Evolutionary conservation across 2,797 vertebrate species (phyloP), one percentile per base, ranked within the genome.

Genomic region (Paguma larvata): DNA sequence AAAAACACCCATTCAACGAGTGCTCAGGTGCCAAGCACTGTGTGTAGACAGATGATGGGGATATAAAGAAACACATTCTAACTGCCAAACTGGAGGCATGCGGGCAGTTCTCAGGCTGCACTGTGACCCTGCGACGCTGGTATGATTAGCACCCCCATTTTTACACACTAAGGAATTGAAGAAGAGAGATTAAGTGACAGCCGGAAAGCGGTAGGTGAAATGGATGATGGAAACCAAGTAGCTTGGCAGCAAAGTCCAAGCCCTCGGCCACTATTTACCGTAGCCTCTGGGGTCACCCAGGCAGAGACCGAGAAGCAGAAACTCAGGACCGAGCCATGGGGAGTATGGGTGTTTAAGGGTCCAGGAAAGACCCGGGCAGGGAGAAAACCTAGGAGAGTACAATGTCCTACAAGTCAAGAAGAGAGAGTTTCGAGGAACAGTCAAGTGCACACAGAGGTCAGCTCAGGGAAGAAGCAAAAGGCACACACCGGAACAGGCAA

Each of bases 91-190:
- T 0, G 12, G 23, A 83, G 25, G 27, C 30, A 7, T 2, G 41
- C 9, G 2, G 1, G 2, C 44, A 14, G 25, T 2, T 27, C 38
- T 65, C 77, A 44, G 10, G 70, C 53, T 0, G 6, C 70, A 21
- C 38, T 34, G 23, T 2, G 12, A 41, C 32, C 30, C 48, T 14
- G 10, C 0, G 1, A 46, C 0, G 34, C 4, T 46, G 59, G 65
- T 14, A 38, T 27, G 56, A 53, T 34, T 8, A 46, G 30, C 30
- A 32, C 1, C 13, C 62, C 25, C 44, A 5, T 4, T 51, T 79
- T 83, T 5, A 59, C 67, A 78, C 30, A 72, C 15, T 44, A 56
- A 63, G 21, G 80, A 62, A 38, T 3, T 48, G 41, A 53, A n/a
- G n/a, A 72, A 91, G 46, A 82, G 56, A 53, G 7, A 62, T 16